Evolutionary conservation across 2,797 vertebrate species (phyloP).

Genomic region (Linurgus olivaceus): DNA sequence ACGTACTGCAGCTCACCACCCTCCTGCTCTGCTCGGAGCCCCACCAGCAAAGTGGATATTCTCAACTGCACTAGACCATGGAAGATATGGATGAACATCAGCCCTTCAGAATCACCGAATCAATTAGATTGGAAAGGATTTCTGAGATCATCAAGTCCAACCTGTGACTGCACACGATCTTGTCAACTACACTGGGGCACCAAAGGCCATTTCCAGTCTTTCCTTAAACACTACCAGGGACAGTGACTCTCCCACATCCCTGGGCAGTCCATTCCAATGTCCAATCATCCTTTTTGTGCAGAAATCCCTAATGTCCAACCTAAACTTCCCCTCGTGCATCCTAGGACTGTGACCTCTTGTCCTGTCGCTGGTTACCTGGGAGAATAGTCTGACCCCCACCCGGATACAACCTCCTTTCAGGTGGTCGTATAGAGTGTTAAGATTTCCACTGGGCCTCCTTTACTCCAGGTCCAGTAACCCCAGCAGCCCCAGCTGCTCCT

Average conservation of each 20-base stretch:
- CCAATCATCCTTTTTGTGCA: neutral
- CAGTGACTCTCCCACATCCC: neutral
- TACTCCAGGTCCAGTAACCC: neutral
- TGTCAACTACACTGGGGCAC: neutral
- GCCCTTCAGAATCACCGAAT: neutral
- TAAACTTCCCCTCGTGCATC: neutral
- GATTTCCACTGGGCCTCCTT: too few species aligned
- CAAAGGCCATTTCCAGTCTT: neutral
- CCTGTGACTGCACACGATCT: too few species aligned
- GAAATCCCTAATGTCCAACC: neutral
- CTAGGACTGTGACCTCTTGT: neutral
- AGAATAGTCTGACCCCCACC: neutral
- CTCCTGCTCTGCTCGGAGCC: neutral
- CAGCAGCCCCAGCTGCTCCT: neutral
- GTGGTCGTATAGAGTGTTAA: accelerated
- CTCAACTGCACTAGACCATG: neutral
- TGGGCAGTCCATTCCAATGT: neutral
- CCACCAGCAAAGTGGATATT: accelerated
- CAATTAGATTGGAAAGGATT: neutral
- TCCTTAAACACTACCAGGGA: neutral
- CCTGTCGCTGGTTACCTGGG: neutral
- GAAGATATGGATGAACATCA: accelerated
- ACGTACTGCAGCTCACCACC: accelerated
- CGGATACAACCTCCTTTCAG: too few species aligned
- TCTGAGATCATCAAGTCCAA: neutral